Evolutionary conservation across 2,888 invertebrate genomes (phyloP), one percentile per base, ranked within the genome.

Genomic region (Lissocephala sabroskyi): DNA sequence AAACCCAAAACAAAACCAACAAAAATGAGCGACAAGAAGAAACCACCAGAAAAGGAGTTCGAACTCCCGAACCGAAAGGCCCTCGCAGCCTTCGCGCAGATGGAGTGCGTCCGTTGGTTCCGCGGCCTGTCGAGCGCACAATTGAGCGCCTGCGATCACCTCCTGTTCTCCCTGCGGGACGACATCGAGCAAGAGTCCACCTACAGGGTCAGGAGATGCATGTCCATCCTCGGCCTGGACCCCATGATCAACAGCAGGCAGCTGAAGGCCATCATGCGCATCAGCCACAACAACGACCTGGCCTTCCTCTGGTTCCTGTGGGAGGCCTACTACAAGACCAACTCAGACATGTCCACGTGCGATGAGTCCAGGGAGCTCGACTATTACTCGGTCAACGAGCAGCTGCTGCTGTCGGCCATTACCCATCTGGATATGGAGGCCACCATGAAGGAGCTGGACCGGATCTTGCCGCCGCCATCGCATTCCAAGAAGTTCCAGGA

Each of bases 241-340:
- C 84, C 83, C 0, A 13, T 75, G 30, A 50, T 70, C 1, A 37
- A 41, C 2, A n/a, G 50, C 0, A 45, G 49, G 7, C 56, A 68
- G 36, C 56, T 81, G 0, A 61, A 52, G 39, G 18, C 41, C 1
- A 56, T 79, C 0, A 77, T 84, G 61, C 40, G 30, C 2, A 36
- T 84, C 1, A 79, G 82, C 41, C 70, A 65, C 4, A 76, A 67
- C 14, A 85, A 67, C 47, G 85, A 85, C 45, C 62, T 84, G 42
- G 83, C 82, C 0, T 85, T 84, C 44, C 49, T 84, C 1, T 84
- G 83, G 82, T 84, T 82, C 42, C 58, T 81, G 1, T 79, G 79
- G 78, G 81, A 85, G 35, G 53, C 74, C 10, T 62, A 67, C 46
- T 85, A 83, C 39, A 80, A 68, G 28, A 14, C 23, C 2, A 1